A percentile compares a stretch with the other conserved stretches of the same genome.
Conservation (phyloP, 2,888 invertebrate species). For the Macrophya alboannulata region DNA sequence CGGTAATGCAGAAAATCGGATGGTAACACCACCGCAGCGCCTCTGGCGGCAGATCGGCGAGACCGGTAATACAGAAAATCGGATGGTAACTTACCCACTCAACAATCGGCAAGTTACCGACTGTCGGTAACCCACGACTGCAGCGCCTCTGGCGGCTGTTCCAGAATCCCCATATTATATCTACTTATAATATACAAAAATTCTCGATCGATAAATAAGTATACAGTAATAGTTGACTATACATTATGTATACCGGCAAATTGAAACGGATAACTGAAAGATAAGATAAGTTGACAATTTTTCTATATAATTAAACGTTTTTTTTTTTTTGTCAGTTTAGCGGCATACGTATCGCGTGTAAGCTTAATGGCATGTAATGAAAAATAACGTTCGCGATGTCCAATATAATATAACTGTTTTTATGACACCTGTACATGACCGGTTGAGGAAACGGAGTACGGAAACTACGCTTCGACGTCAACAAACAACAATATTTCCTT, state of each 20-base stretch:
- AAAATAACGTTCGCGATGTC: background rate
- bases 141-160: too few species aligned
- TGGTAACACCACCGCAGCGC: too few species aligned
- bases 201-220: background rate
- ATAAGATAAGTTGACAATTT: constrained; percentile 5
- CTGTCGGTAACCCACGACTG: too few species aligned
- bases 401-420: background rate
- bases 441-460: background rate
- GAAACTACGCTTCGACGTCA: background rate
- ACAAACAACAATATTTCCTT: background rate
- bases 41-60: too few species aligned
- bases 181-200: too few species aligned
- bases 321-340: background rate
- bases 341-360: background rate
- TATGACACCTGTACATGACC: background rate
- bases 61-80: too few species aligned
- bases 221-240: background rate
- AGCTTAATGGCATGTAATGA: background rate
- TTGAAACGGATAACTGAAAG: constrained; percentile 6
- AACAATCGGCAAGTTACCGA: too few species aligned
- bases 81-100: too few species aligned
- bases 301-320: background rate
- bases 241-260: constrained; percentile 6
- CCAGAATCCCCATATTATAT: too few species aligned
- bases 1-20: too few species aligned